Conservation (phyloP, 2,888 invertebrate genomes). For the Teleiodes luculella region DNA sequence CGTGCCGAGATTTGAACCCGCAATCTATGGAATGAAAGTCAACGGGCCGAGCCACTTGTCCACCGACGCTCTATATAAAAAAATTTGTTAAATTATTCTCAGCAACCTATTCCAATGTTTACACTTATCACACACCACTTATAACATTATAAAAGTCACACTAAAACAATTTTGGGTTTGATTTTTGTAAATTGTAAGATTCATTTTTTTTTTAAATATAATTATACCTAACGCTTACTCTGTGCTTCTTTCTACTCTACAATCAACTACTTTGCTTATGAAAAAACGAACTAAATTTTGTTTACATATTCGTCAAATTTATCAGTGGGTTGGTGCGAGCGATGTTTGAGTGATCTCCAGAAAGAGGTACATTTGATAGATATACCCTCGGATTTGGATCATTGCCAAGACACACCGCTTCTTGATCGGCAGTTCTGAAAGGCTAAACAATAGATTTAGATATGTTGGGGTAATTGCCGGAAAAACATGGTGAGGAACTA, state of each 20-base stretch:
- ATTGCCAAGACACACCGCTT: constrained; percentile 7
- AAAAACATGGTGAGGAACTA: neutral
- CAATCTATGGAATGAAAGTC: too few relatives aligned
- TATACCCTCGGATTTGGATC: constrained; percentile 21
- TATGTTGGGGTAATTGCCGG: neutral
- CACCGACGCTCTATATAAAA: too few relatives aligned
- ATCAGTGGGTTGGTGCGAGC: constrained; percentile 50
- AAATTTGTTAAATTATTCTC: too few relatives aligned
- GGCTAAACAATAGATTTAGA: constrained; percentile 16
- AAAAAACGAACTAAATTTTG: constrained; percentile 32
- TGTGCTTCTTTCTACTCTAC: neutral
- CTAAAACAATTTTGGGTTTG: too few relatives aligned
- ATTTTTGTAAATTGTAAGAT: too few relatives aligned
- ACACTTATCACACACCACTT: too few relatives aligned
- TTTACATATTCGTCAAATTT: constrained; percentile 55
- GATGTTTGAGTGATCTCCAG: constrained; percentile 58
- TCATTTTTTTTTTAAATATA: too few relatives aligned
- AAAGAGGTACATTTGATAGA: constrained; percentile 40
- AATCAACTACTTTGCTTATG: constrained; percentile 20
- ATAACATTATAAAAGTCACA: too few relatives aligned
- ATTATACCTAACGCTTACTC: neutral
- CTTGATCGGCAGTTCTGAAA: constrained; percentile 7
- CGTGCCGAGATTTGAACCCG: too few relatives aligned
- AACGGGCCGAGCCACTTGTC: too few relatives aligned
- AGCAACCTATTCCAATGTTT: too few relatives aligned